phyloP scores from a whole-genome alignment of 2,797 vertebrate species.

The Aselliscus stoliczkanus region DNA sequence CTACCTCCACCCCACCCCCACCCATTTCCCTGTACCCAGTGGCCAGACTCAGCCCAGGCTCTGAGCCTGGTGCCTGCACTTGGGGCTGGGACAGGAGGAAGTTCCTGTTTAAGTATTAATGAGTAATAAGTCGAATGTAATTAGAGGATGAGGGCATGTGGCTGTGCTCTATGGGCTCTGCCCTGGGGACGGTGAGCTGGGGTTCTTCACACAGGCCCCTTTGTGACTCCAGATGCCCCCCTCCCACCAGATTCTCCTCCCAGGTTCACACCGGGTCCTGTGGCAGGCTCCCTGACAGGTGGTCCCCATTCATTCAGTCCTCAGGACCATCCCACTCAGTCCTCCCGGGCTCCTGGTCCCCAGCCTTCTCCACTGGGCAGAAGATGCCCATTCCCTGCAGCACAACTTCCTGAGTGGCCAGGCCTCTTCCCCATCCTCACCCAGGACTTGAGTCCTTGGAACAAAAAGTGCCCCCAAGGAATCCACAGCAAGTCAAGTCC shows the following conservation, averaged over 20 bases:
- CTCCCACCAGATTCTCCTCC: neutral
- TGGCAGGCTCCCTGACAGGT: neutral
- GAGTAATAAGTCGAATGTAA: neutral
- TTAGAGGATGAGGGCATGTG: neutral
- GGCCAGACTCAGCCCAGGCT: neutral
- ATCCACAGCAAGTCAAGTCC: neutral
- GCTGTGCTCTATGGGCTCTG: neutral
- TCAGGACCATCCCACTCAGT: neutral
- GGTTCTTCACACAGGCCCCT: neutral
- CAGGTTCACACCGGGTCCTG: neutral
- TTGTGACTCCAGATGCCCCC: neutral
- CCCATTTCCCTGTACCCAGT: neutral
- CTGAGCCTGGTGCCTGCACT: neutral
- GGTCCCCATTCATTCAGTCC: neutral
- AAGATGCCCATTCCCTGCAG: neutral
- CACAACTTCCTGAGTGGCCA: neutral
- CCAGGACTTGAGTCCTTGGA: neutral
- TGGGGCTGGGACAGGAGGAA: neutral
- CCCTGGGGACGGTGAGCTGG: neutral
- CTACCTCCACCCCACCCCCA: neutral
- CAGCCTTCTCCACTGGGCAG: neutral
- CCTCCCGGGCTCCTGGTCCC: neutral
- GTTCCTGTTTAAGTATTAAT: slow-evolving; percentile 28
- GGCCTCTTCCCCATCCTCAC: neutral
- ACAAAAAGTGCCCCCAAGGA: neutral